phyloP scores from a whole-genome alignment of 2,113 vertebrate species.

The Aegotheles bennettii region DNA sequence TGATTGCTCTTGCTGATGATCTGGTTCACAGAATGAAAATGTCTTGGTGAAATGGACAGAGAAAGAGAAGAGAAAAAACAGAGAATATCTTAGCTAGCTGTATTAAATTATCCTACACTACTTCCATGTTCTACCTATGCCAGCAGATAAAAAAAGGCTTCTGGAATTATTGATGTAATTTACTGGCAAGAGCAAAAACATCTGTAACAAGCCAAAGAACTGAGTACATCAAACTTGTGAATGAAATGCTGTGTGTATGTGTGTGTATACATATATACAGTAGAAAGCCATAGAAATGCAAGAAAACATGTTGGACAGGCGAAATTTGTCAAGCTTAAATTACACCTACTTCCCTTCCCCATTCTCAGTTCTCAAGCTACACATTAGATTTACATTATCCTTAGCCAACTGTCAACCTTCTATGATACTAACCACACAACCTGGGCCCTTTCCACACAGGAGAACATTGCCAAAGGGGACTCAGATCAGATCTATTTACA shows the following conservation, averaged over 20 bases:
- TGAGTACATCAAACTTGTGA: background rate
- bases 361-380: background rate
- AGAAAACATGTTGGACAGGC: background rate
- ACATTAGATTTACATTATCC: accelerated
- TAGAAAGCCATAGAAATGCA: background rate
- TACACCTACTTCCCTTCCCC: background rate
- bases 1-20: background rate
- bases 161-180: conserved; percentile 19
- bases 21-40: background rate
- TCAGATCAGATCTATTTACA: background rate
- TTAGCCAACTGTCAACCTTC: background rate
- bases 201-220: background rate
- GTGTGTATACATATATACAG: background rate
- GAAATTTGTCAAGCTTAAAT: background rate
- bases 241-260: background rate
- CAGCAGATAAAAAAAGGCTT: background rate
- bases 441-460: background rate
- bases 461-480: background rate
- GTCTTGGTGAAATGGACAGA: background rate
- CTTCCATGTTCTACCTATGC: background rate
- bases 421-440: background rate
- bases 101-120: background rate
- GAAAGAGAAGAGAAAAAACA: background rate
- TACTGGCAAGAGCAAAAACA: conserved; percentile 7
- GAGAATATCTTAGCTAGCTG: background rate